Base-by-base conservation (phyloP, 2,888 invertebrate species). In the Campaea margaritaria region DNA sequence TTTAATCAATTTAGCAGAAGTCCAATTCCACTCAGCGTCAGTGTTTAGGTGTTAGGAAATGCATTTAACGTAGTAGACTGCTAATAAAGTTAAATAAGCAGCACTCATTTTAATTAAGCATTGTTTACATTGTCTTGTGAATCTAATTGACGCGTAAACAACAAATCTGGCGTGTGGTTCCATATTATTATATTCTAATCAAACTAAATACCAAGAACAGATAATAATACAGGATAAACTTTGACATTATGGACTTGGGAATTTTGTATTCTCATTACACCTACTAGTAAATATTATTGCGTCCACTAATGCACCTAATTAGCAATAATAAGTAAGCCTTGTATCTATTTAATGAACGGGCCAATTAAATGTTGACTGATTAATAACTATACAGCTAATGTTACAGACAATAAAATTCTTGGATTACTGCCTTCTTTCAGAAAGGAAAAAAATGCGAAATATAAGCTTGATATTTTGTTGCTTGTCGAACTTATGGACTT, bases 81-180 rank as follows among this genome's bases (percentile, higher is more conserved):
- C 13, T 27, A 44, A 44, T 44, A 9, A 21, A 13, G 27, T 43
- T 43, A 43, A 43, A 27, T 44, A 27, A 27, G 41, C 14, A 5
- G 41, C 11, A n/a, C 44, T 44, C 21, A 27, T 44, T 44, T 27
- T 38, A 21, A 15, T 36, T 15, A 16, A n/a, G 38, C 13, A 38
- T 39, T 38, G 38, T 27, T 48, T 27, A 48, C 21, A 21, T 48
- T 21, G 21, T 16, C 16, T 21, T 47, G 16, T 16, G 8, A 21
- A 48, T 38, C 13, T 48, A 48, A 38, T 48, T 48, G 38, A 16
- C 48, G 21, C 38, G n/a, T 38, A 13, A 38, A 48, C n/a, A 13
- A 47, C 21, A 38, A 38, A 38, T 48, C 12, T 21, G 21, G 0
- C 48, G n/a, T 34, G 34, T 5, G 21, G 5, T 34, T 34, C 8